Evolutionary conservation across 2,797 vertebrate genomes (phyloP), one percentile per base, ranked within the genome.

Genomic region (Ctenochaetus hawaiiensis): DNA sequence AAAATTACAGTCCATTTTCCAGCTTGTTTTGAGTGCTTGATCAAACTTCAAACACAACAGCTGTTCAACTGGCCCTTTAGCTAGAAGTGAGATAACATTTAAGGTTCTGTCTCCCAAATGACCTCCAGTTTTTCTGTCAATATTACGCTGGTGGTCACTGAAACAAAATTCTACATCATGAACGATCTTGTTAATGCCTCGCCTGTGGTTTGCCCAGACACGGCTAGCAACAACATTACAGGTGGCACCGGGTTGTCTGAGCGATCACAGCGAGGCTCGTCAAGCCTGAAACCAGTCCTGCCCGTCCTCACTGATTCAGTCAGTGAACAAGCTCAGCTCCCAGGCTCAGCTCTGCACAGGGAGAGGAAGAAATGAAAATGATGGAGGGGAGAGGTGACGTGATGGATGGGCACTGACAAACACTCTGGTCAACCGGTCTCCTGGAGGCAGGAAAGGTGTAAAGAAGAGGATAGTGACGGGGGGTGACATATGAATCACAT

Each of bases 161-260:
- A 62, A 17, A 12, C 43, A 13, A 48, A 48, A 63, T 30, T 41
- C 23, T 4, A 16, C 20, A 43, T 39, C 48, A 59, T n/a, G 12
- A 10, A 16, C 16, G 51, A 34, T 66, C 16, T 60, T 30, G 23
- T 51, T 20, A 72, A 52, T 3, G 16, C 9, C 57, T 47, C 2
- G 0, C 2, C 64, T 45, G 47, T 34, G 43, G 56, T 56, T 51
- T n/a, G 34, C n/a, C 13, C 34, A 62, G 66, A 82, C 49, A 14
- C 0, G 37, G 8, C 62, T 41, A 17, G 43, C 68, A 61, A 67
- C n/a, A 49, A 26, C 67, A 79, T 75, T 23, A 60, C 60, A 75
- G 58, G 67, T 63, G 79, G 67, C 77, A 73, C 75, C 69, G 49
- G 73, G 52, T 71, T 80, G 87, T 86, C 85, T 77, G 77, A 81